These are phyloP conservation scores for Saturnia pavonia DNA, from an alignment of 2,888 invertebrate genomes.

Conservation along the genomic window DNA sequence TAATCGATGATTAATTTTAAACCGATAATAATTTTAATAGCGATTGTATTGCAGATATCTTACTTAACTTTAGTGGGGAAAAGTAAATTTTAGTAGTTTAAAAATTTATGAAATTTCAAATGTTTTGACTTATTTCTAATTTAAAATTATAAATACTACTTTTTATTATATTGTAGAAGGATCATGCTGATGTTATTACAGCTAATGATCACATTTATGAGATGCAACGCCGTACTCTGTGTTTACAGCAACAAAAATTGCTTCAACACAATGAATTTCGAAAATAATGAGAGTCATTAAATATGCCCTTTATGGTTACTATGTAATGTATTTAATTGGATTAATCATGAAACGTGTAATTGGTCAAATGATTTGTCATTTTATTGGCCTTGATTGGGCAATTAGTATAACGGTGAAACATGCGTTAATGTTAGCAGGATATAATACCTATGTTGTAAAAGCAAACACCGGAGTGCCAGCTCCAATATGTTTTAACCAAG, in stretches of 20 bases:
- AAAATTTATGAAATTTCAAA: too few relatives aligned
- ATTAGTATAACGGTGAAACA: conserved; percentile 37
- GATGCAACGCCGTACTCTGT: background rate
- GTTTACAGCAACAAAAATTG: conserved; percentile 39
- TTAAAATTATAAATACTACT: background rate
- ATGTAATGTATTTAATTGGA: conserved; percentile 13
- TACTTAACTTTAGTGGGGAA: too few relatives aligned
- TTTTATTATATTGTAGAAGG: background rate
- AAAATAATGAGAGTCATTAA: conserved; percentile 38
- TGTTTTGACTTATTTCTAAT: background rate
- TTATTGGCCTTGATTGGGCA: conserved; percentile 45
- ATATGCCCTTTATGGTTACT: conserved; percentile 40
- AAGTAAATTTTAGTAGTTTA: too few relatives aligned
- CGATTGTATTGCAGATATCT: too few relatives aligned
- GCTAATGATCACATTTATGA: background rate
- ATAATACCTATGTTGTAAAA: background rate
- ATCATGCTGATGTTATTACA: background rate
- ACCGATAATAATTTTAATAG: too few relatives aligned
- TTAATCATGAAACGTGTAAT: conserved; percentile 21
- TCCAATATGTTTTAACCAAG: conserved; percentile 9
- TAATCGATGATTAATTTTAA: background rate
- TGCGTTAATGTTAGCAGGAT: conserved; percentile 5
- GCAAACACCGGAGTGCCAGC: conserved; percentile 4
- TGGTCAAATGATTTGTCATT: conserved; percentile 46
- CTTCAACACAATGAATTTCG: conserved; percentile 25